These are phyloP conservation scores for Leptopterna dolabrata DNA, from an alignment of 2,888 invertebrate genomes.

Conservation along the genomic window DNA sequence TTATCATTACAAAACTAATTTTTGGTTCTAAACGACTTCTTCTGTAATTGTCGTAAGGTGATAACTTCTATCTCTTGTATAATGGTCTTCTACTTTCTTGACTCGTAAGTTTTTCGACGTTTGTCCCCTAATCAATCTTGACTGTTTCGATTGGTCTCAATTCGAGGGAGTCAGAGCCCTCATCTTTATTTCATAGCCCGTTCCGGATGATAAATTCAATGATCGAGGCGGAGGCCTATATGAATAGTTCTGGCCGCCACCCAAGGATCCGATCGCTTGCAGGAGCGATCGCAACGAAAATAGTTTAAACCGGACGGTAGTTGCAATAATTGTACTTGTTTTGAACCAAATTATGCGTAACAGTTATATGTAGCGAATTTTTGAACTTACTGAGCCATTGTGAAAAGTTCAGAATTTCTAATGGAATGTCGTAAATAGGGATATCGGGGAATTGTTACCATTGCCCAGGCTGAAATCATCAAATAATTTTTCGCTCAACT, in stretches of 20 bases:
- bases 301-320: background rate
- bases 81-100: background rate
- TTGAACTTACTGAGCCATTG: too few relatives aligned
- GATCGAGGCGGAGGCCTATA: background rate
- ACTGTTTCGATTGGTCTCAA: background rate
- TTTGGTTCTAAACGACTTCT: background rate
- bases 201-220: slow-evolving; percentile 5
- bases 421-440: too few relatives aligned
- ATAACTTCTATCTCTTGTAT: background rate
- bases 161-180: background rate
- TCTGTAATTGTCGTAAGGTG: background rate
- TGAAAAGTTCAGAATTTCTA: too few relatives aligned
- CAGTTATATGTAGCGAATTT: too few relatives aligned
- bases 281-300: background rate
- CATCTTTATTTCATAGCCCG: background rate
- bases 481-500: too few relatives aligned
- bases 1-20: background rate
- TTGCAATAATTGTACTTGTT: background rate
- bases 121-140: background rate
- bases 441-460: too few relatives aligned
- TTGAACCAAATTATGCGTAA: too few relatives aligned
- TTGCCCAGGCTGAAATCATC: too few relatives aligned
- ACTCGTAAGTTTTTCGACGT: background rate
- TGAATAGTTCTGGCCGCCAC: slow-evolving; percentile 7
- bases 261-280: background rate